phyloP scores from a whole-genome alignment of 2,888 invertebrate genomes.

The Acronicta alni region DNA sequence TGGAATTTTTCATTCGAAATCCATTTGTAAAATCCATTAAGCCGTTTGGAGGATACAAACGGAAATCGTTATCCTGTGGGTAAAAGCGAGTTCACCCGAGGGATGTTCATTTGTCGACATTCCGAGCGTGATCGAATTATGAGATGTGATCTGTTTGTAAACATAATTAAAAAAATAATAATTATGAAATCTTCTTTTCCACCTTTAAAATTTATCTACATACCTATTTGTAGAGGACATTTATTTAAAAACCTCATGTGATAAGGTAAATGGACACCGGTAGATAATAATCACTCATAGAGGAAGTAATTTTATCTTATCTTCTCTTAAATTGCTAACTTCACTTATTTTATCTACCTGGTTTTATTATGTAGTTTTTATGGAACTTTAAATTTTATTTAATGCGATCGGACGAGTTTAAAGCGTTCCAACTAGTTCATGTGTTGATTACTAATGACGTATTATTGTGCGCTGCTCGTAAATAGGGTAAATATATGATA shows the following conservation, averaged over 20 bases:
- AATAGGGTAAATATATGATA: too few relatives aligned
- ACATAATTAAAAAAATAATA: too few relatives aligned
- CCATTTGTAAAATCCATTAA: too few relatives aligned
- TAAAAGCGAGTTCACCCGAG: not conserved
- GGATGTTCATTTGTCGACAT: not conserved
- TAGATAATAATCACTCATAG: slow-evolving; percentile 15
- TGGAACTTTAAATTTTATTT: too few relatives aligned
- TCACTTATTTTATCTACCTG: not conserved
- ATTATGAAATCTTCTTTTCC: not conserved
- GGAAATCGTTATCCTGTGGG: not conserved
- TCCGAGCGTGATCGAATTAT: not conserved
- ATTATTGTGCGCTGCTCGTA: too few relatives aligned
- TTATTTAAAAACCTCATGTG: slow-evolving; percentile 19
- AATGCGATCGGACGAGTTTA: not conserved
- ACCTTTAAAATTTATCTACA: not conserved
- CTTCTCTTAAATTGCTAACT: slow-evolving; percentile 15
- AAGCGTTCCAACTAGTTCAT: not conserved
- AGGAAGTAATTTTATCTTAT: slow-evolving; percentile 31
- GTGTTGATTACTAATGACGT: too few relatives aligned
- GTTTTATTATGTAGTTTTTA: too few relatives aligned
- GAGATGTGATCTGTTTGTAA: too few relatives aligned
- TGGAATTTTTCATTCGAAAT: too few relatives aligned
- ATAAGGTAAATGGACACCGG: slow-evolving; percentile 27
- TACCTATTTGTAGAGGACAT: slow-evolving; percentile 8
- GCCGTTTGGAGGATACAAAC: not conserved